Conservation (phyloP, 2,113 vertebrate genomes). For the Haplotaxodon microlepis region DNA sequence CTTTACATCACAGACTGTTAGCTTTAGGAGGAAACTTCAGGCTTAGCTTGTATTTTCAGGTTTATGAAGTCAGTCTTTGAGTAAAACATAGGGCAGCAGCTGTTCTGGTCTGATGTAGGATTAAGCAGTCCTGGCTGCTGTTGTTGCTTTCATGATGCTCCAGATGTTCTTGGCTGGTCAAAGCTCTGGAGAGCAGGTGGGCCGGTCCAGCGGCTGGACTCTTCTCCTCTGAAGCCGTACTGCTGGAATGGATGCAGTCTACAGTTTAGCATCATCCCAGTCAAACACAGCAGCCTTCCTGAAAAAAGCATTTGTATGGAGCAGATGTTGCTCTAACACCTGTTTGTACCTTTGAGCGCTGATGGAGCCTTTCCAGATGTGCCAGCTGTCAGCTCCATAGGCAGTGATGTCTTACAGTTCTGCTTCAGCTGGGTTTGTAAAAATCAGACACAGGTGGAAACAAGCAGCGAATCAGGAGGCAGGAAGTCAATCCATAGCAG, state of each 20-base stretch:
- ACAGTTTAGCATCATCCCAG: not conserved
- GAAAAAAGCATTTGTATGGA: not conserved
- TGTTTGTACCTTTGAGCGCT: not conserved
- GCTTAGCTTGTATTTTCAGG: not conserved
- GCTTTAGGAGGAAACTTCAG: not conserved
- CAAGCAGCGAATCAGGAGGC: not conserved
- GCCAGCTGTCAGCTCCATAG: not conserved
- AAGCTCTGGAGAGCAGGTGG: not conserved
- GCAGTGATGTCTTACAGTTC: not conserved
- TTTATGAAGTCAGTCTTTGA: not conserved
- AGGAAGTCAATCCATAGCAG: not conserved
- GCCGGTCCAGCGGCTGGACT: accelerated
- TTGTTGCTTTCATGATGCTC: not conserved
- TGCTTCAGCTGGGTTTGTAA: not conserved
- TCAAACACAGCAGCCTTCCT: not conserved
- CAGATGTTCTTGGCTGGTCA: not conserved
- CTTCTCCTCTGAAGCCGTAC: not conserved
- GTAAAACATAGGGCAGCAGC: not conserved
- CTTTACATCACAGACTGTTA: not conserved
- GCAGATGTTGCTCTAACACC: not conserved
- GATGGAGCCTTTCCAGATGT: not conserved
- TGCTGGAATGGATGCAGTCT: not conserved
- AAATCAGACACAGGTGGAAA: not conserved
- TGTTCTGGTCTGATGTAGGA: not conserved
- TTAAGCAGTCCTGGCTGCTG: not conserved